Conservation (phyloP, 2,888 invertebrate species). For the Amblyteles armatorius region DNA sequence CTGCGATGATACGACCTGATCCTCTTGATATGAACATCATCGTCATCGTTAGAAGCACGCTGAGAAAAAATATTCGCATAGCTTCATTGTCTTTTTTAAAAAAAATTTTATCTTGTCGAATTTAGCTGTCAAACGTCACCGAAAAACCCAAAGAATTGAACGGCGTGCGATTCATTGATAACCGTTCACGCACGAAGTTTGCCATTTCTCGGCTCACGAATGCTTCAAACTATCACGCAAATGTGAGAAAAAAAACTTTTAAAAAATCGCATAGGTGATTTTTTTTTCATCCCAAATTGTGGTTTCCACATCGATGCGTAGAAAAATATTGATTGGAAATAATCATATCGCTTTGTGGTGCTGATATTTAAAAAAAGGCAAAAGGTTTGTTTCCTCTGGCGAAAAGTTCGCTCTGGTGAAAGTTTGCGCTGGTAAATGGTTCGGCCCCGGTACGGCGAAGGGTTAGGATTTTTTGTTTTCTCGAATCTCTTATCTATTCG, state of each 20-base stretch:
- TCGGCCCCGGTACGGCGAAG: background rate
- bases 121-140: background rate
- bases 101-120: background rate
- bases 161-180: background rate
- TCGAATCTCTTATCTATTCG: background rate
- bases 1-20: constrained; percentile 63
- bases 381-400: background rate
- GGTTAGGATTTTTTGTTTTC: background rate
- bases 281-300: too few species aligned
- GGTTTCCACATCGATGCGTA: too few species aligned
- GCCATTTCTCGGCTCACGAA: too few species aligned
- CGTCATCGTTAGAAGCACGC: constrained; percentile 75
- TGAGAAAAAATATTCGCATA: constrained; percentile 37
- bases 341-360: too few species aligned
- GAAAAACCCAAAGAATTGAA: background rate
- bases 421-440: background rate
- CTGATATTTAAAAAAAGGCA: background rate
- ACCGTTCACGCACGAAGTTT: too few species aligned
- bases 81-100: constrained; percentile 7
- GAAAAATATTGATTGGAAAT: too few species aligned
- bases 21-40: constrained; percentile 73
- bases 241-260: too few species aligned
- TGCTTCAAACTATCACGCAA: too few species aligned
- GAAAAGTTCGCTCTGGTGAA: too few species aligned
- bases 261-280: too few species aligned